Conservation (phyloP, 2,888 invertebrate species). For the Vanessa cardui region DNA sequence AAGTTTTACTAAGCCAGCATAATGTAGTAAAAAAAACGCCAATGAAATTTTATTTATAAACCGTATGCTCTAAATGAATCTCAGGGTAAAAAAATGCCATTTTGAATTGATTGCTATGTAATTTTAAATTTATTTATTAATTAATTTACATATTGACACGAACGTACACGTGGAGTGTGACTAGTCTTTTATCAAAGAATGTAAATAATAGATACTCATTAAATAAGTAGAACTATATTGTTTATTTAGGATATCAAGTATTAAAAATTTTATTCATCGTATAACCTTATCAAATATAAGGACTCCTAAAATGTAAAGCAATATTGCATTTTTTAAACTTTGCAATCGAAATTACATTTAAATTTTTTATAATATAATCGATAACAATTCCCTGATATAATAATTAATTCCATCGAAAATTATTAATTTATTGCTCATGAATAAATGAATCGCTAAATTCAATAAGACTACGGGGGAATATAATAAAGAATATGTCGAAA, state of each 20-base stretch:
- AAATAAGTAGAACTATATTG: slow-evolving; percentile 72
- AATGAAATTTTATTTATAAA: not conserved
- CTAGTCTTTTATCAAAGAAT: slow-evolving; percentile 77
- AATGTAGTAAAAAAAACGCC: not conserved
- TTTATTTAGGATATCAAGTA: slow-evolving; percentile 68
- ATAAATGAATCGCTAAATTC: too few species aligned
- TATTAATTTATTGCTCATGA: too few species aligned
- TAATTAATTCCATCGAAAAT: too few species aligned
- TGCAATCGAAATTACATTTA: slow-evolving; percentile 5
- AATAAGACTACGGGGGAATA: too few species aligned
- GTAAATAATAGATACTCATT: slow-evolving; percentile 80
- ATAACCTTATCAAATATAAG: slow-evolving; percentile 32
- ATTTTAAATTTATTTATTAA: slow-evolving; percentile 8
- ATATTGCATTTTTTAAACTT: slow-evolving; percentile 8
- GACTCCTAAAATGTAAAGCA: slow-evolving; percentile 4
- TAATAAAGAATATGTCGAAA: too few species aligned
- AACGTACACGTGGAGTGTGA: slow-evolving; percentile 49
- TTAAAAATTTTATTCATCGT: slow-evolving; percentile 63
- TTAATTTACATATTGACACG: slow-evolving; percentile 29
- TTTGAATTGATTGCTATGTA: not conserved
- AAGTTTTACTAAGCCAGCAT: not conserved
- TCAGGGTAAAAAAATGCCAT: slow-evolving; percentile 7
- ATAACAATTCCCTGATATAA: not conserved
- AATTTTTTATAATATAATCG: slow-evolving; percentile 4
- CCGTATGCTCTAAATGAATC: not conserved